Evolutionary conservation across 2,888 invertebrate genomes (phyloP).

Genomic region (Liopterus haemorrhoidalis): DNA sequence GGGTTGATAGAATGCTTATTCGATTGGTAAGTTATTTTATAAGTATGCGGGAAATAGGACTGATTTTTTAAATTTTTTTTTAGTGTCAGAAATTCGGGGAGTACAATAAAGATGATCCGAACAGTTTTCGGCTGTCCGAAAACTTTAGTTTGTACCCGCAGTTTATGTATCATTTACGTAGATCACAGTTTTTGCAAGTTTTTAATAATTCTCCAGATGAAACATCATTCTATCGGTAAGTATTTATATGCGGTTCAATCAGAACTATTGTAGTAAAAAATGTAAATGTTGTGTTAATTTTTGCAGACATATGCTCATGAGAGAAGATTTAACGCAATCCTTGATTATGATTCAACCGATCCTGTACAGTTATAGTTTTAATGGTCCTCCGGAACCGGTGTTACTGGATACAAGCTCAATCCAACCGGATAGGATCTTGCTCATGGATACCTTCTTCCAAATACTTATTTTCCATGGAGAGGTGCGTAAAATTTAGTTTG

Average conservation of each 20-base stretch:
- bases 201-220: slow-evolving; percentile 99
- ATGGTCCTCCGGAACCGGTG: slow-evolving; percentile 95
- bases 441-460: slow-evolving; percentile 99
- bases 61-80: slow-evolving; percentile 35
- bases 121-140: slow-evolving; percentile 90
- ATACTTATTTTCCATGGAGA: slow-evolving; percentile 99
- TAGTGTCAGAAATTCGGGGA: slow-evolving; percentile 99
- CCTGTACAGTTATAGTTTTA: slow-evolving; percentile 96
- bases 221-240: slow-evolving; percentile 91
- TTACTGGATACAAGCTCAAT: slow-evolving; percentile 95
- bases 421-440: slow-evolving; percentile 90
- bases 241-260: background rate
- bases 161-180: slow-evolving; percentile 97
- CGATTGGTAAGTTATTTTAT: slow-evolving; percentile 62
- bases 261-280: slow-evolving; percentile 8
- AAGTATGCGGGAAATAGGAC: background rate
- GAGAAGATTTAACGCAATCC: slow-evolving; percentile 95
- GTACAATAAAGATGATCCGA: slow-evolving; percentile 95
- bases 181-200: slow-evolving; percentile 98
- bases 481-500: slow-evolving; percentile 56
- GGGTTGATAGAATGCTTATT: slow-evolving; percentile 98
- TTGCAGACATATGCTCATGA: slow-evolving; percentile 87
- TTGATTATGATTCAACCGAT: slow-evolving; percentile 99
- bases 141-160: slow-evolving; percentile 98
- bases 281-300: slow-evolving; percentile 20